Conservation (phyloP, 2,113 vertebrate genomes). For the Nyctibius bracteatus region DNA sequence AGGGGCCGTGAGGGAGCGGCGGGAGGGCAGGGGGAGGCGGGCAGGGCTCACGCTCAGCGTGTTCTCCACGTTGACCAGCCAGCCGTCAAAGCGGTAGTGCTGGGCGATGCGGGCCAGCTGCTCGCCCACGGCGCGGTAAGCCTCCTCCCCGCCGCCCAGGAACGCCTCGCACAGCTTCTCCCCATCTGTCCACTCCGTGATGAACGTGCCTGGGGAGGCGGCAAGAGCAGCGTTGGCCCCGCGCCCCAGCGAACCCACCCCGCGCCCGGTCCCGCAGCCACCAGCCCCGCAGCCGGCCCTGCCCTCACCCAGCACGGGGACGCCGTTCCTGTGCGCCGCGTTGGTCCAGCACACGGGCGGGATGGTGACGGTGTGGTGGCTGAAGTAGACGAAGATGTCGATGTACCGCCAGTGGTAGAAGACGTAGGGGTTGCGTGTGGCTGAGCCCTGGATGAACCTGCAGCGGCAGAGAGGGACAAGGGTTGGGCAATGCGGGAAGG, state of each 20-base stretch:
- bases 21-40: accelerated
- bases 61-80: conserved; percentile 96
- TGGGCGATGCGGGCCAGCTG: conserved; percentile 84
- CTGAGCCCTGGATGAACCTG: conserved; percentile 90
- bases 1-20: accelerated
- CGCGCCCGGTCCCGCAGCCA: neutral
- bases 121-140: conserved; percentile 74
- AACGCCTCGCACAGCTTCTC: conserved; percentile 80
- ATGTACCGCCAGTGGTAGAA: conserved; percentile 96
- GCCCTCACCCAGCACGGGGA: conserved; percentile 83
- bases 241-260: accelerated
- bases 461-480: neutral
- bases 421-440: conserved; percentile 73
- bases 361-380: conserved; percentile 86
- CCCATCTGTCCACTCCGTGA: conserved; percentile 88
- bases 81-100: conserved; percentile 87
- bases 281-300: neutral
- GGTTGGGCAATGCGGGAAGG: neutral
- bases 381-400: conserved; percentile 96
- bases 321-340: conserved; percentile 85
- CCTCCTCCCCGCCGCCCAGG: conserved; percentile 74
- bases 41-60: conserved; percentile 79
- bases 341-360: conserved; percentile 93
- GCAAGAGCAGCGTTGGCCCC: accelerated
- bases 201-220: conserved; percentile 84